These are phyloP conservation scores for Belonocnema kinseyi DNA, from an alignment of 1,140 invertebrate species.

Conservation along the genomic window DNA sequence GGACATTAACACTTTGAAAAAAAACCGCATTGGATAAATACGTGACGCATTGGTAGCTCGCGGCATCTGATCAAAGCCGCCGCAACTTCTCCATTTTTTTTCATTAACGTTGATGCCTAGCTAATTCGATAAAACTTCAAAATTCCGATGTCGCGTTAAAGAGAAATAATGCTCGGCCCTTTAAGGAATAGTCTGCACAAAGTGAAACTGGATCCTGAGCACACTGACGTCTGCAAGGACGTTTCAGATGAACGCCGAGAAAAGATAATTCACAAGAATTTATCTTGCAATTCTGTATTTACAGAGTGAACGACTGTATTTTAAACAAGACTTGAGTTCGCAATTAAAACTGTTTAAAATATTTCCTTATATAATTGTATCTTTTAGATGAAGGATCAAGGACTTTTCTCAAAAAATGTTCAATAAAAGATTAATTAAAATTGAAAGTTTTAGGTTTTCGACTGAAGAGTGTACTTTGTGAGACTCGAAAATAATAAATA, in stretches of 20 bases:
- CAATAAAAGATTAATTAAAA: too few relatives aligned
- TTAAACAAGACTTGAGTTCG: too few relatives aligned
- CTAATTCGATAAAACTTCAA: slow-evolving; percentile 67
- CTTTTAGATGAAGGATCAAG: too few relatives aligned
- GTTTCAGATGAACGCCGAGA: not conserved
- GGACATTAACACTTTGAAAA: slow-evolving; percentile 46
- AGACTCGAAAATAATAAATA: too few relatives aligned
- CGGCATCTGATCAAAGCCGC: slow-evolving; percentile 37
- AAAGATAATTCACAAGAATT: not conserved
- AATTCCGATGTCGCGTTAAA: slow-evolving; percentile 67
- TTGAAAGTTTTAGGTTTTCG: too few relatives aligned
- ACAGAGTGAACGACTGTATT: too few relatives aligned
- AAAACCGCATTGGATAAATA: slow-evolving; percentile 49
- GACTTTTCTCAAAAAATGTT: too few relatives aligned
- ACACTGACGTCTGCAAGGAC: not conserved
- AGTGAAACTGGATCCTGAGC: not conserved
- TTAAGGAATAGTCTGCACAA: slow-evolving; percentile 37
- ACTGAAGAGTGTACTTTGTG: too few relatives aligned
- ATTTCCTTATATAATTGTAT: too few relatives aligned
- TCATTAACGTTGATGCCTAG: slow-evolving; percentile 66
- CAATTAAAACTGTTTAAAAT: too few relatives aligned
- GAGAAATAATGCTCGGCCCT: slow-evolving; percentile 50
- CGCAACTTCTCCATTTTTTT: slow-evolving; percentile 48
- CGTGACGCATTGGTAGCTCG: slow-evolving; percentile 26
- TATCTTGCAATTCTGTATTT: too few relatives aligned